Conservation (phyloP, 1,140 invertebrate species). For the Zaprionus inermis region DNA sequence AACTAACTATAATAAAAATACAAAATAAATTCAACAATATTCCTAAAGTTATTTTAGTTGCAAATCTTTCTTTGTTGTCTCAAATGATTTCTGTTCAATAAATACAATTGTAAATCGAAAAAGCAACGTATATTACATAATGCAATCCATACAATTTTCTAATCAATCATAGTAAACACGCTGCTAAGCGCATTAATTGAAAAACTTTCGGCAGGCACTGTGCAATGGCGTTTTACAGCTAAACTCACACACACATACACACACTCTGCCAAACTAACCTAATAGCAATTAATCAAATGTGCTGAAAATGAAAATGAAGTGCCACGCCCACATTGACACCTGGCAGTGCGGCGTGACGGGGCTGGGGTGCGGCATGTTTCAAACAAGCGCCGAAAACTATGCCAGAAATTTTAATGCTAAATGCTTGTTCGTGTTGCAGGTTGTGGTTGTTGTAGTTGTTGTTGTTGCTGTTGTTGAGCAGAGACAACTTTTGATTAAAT, state of each 20-base stretch:
- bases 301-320: slow-evolving; percentile 64
- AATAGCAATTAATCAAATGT: slow-evolving; percentile 28
- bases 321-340: slow-evolving; percentile 66
- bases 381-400: slow-evolving; percentile 57
- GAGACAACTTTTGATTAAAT: slow-evolving; percentile 77
- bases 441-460: slow-evolving; percentile 24
- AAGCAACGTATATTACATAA: background rate
- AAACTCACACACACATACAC: background rate
- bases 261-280: background rate
- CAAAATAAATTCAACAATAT: no score
- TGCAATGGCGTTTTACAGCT: background rate
- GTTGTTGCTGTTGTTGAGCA: slow-evolving; percentile 11
- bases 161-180: slow-evolving; percentile 2
- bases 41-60: no score
- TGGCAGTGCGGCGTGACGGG: slow-evolving; percentile 21
- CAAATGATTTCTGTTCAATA: background rate
- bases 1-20: no score
- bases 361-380: slow-evolving; percentile 4
- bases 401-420: slow-evolving; percentile 79
- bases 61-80: no score
- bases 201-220: background rate
- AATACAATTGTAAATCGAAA: background rate
- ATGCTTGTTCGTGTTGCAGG: slow-evolving; percentile 57
- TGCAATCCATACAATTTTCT: background rate
- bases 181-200: background rate